Base-by-base conservation (phyloP, 2,888 invertebrate genomes). In the Cyaniris semiargus region DNA sequence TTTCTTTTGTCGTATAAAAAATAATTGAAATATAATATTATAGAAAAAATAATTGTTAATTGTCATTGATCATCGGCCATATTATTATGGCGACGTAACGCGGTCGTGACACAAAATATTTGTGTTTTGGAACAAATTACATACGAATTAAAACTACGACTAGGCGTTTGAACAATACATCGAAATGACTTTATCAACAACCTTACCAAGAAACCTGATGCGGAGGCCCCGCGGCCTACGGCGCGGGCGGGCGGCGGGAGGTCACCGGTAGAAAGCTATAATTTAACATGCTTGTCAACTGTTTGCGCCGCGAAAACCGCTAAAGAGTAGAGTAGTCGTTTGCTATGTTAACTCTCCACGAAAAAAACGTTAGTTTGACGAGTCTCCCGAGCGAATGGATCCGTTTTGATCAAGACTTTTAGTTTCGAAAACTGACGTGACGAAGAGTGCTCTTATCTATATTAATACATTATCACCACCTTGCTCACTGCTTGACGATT, bases 251-350 rank as follows among this genome's bases (percentile, higher is more conserved):
- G 23, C 27, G 13, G 3, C 10, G 21, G 66, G 66, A 66, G 66
- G 66, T 31, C 66, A 66, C 27, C 66, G 15, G 66, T 66, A 66
- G 66, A 66, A 66, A 66, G 66, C 66, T 66, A 31, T 66, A 66
- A 66, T 66, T 66, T 66, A 66, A 66, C 66, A 66, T 66, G 66
- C 66, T 66, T 66, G 66, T 66, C 31, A 66, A 66, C 66, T 66
- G 15, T 31, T 66, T 10, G 66, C 23, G 10, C 10, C 7, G 66
- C 13, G 27, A 27, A 27, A 66, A 31, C 27, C 66, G 6, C 66
- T 15, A 66, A 31, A 27, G 27, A 15, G 27, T 18, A 15, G 21
- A 66, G 13, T 18, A n/a, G 4, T 58, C 21, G 15, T 53, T 53
- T 53, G 15, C 15, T 48, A 15, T 48, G 15, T 48, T 48, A 48